These are phyloP conservation scores for Sander vitreus DNA, from an alignment of 2,113 vertebrate genomes.

Conservation along the genomic window DNA sequence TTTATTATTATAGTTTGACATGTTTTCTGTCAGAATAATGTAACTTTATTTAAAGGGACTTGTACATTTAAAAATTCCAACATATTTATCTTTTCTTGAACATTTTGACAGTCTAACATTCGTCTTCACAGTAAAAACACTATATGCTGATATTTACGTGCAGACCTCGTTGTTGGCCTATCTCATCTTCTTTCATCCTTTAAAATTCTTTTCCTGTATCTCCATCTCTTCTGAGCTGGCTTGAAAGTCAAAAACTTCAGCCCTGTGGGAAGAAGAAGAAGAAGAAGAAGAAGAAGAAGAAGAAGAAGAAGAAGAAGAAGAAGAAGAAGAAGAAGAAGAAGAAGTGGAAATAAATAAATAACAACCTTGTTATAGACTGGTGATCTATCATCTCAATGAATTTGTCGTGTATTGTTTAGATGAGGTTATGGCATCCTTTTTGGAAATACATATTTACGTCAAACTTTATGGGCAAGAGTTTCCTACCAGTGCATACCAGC, in stretches of 20 bases:
- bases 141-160: constrained; percentile 19
- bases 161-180: not conserved
- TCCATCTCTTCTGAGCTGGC: constrained; percentile 56
- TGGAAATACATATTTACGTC: too few relatives aligned
- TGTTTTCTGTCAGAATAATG: constrained; percentile 11
- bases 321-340: too few relatives aligned
- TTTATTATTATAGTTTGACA: constrained; percentile 14
- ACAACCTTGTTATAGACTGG: too few relatives aligned
- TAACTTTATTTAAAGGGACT: not conserved
- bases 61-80: not conserved
- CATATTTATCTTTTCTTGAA: not conserved
- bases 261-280: constrained; percentile 61
- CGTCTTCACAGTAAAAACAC: constrained; percentile 31
- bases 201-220: constrained; percentile 26
- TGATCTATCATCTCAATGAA: too few relatives aligned
- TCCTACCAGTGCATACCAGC: constrained; percentile 51
- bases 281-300: too few relatives aligned
- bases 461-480: not conserved
- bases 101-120: not conserved
- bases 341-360: too few relatives aligned
- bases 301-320: too few relatives aligned
- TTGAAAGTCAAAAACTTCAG: constrained; percentile 56
- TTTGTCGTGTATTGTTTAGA: too few relatives aligned
- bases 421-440: too few relatives aligned
- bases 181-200: constrained; percentile 31